These are phyloP conservation scores for Apamea epomidion DNA, from an alignment of 2,888 invertebrate genomes.

Conservation along the genomic window DNA sequence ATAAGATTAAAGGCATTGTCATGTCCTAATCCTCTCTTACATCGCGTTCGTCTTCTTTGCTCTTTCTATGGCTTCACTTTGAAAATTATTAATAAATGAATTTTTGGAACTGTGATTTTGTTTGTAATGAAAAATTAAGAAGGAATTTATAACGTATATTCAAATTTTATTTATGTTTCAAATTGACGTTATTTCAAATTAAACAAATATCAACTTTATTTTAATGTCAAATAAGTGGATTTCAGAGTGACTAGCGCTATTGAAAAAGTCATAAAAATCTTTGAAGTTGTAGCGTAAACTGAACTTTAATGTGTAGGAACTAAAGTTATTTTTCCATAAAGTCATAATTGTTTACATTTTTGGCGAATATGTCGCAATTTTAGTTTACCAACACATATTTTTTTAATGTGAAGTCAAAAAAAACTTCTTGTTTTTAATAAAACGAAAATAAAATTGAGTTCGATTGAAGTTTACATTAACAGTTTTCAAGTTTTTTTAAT, in stretches of 20 bases:
- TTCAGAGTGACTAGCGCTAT: no score
- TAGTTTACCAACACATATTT: not conserved
- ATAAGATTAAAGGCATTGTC: constrained; percentile 60
- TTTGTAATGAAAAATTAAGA: not conserved
- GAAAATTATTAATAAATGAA: constrained; percentile 19
- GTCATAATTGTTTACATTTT: no score
- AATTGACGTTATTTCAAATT: no score
- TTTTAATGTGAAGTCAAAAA: not conserved
- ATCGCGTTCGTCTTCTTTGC: constrained; percentile 32
- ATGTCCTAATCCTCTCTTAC: constrained; percentile 54
- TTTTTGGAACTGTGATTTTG: constrained; percentile 7
- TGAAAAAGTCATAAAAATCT: no score
- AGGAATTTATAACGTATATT: not conserved
- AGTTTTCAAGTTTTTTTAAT: not conserved
- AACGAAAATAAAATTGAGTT: not conserved
- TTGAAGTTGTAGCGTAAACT: no score
- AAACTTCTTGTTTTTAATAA: not conserved
- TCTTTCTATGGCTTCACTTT: constrained; percentile 23
- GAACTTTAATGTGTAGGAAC: no score
- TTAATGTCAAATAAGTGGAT: no score
- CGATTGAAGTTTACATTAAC: not conserved
- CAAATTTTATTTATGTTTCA: no score
- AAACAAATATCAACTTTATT: no score
- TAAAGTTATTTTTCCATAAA: no score
- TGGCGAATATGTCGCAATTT: no score